These are phyloP conservation scores for Psittacula derbiana DNA, from an alignment of 2,797 vertebrate species.

Conservation along the genomic window DNA sequence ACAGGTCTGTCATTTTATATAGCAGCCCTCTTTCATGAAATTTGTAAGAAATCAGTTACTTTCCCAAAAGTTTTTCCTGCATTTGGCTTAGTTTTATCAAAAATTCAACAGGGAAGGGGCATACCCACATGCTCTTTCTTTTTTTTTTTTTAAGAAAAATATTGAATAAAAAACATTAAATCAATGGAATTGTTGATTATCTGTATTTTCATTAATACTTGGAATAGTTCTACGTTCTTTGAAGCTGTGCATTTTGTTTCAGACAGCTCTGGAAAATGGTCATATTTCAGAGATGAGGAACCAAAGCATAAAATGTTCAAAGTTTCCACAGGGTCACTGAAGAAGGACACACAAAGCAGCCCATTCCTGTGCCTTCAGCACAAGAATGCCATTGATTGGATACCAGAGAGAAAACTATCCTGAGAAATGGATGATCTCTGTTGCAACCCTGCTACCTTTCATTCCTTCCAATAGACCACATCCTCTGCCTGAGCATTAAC, in stretches of 20 bases:
- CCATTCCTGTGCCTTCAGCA: neutral
- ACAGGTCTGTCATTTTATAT: neutral
- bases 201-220: neutral
- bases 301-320: neutral
- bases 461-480: neutral
- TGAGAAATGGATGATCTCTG: neutral
- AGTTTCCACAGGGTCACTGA: neutral
- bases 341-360: neutral
- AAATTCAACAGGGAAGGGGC: neutral
- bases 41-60: neutral
- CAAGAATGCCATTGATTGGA: neutral
- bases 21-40: neutral
- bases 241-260: neutral
- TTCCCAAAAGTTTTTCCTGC: neutral
- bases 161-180: accelerated
- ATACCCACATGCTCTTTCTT: neutral
- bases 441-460: neutral
- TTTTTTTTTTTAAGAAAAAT: no score
- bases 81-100: neutral
- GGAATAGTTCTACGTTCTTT: neutral
- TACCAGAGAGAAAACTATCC: neutral
- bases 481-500: neutral
- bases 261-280: accelerated
- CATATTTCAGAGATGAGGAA: neutral
- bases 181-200: neutral